A percentile compares a stretch with the other conserved stretches of the same genome.
Conservation (phyloP, 2,113 vertebrate genomes). For the Dasyornis broadbenti region DNA sequence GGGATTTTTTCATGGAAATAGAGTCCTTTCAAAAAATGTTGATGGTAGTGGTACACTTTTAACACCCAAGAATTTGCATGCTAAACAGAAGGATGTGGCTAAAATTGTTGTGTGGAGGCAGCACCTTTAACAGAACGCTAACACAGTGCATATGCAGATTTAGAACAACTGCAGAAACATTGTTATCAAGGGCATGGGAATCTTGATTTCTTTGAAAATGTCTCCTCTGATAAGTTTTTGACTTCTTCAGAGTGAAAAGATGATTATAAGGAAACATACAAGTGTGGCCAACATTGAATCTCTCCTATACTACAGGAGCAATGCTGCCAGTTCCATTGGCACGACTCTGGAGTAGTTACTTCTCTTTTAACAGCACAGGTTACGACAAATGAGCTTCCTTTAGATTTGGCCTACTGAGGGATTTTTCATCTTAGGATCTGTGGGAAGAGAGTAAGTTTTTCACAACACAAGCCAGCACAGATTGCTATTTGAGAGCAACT, state of each 20-base stretch:
- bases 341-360: neutral
- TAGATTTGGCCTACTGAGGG: neutral
- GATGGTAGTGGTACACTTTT: neutral
- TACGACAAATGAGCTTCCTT: neutral
- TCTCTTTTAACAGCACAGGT: neutral
- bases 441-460: neutral
- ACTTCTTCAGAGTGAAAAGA: neutral
- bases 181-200: neutral
- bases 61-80: neutral
- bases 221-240: neutral
- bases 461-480: neutral
- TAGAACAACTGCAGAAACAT: neutral
- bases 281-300: neutral
- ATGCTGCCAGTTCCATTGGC: neutral
- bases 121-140: neutral
- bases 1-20: neutral
- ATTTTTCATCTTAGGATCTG: neutral
- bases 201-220: neutral
- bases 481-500: neutral
- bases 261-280: neutral
- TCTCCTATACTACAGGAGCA: neutral
- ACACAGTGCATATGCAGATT: neutral
- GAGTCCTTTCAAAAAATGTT: neutral
- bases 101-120: neutral
- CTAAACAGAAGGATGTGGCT: neutral